phyloP scores from a whole-genome alignment of 2,888 invertebrate genomes.

The Erebia aethiops region DNA sequence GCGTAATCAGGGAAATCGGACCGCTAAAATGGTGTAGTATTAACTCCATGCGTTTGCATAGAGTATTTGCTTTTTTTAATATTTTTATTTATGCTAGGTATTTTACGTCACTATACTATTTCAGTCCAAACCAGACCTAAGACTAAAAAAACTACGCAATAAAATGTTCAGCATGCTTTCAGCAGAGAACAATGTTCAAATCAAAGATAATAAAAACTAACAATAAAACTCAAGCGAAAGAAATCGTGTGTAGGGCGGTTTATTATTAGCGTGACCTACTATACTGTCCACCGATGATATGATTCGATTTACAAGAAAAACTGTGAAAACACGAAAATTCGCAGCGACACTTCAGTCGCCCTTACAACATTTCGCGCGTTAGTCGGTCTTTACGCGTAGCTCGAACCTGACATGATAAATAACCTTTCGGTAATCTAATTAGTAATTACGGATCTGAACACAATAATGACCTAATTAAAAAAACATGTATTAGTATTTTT shows the following conservation, averaged over 20 bases:
- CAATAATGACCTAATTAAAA: constrained; percentile 3
- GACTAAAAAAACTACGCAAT: neutral
- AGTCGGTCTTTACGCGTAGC: constrained; percentile 68
- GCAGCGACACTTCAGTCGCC: constrained; percentile 70
- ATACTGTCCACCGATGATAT: constrained; percentile 61
- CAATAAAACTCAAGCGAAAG: constrained; percentile 42
- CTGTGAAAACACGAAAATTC: constrained; percentile 67
- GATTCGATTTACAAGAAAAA: constrained; percentile 70
- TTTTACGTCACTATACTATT: too few relatives aligned
- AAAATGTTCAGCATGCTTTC: neutral
- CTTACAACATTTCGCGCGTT: constrained; percentile 71
- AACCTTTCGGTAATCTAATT: constrained; percentile 35
- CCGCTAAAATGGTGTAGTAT: too few relatives aligned
- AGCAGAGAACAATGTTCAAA: neutral
- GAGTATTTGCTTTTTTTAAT: too few relatives aligned
- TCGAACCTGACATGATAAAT: constrained; percentile 38
- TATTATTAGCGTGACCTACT: constrained; percentile 64
- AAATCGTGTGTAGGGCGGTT: constrained; percentile 55
- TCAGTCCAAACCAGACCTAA: too few relatives aligned
- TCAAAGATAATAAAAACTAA: constrained; percentile 21
- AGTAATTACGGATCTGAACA: neutral
- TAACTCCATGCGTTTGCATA: too few relatives aligned
- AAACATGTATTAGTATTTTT: neutral
- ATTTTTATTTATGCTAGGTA: too few relatives aligned
- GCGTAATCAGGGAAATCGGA: too few relatives aligned